phyloP scores from a whole-genome alignment of 1,140 invertebrate species.

The Panagrolaimus sp. region DNA sequence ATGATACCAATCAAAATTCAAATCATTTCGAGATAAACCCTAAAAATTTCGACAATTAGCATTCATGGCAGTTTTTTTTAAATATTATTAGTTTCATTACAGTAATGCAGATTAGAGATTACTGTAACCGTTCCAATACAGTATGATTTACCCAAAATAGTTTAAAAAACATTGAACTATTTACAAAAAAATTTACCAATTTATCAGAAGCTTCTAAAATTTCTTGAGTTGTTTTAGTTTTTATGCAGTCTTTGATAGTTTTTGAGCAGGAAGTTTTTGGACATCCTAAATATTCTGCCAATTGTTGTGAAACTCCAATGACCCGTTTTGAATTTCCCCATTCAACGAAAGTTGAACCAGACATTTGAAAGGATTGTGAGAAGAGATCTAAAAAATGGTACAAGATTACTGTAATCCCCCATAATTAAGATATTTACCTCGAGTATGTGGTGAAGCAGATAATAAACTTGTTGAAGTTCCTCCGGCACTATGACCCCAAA shows the following conservation, averaged over 20 bases:
- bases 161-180: background rate
- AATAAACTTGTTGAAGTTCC: constrained; percentile 58
- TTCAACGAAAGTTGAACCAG: constrained; percentile 39
- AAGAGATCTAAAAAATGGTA: constrained; percentile 40
- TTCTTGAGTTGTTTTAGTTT: constrained; percentile 30
- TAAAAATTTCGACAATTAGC: background rate
- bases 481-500: constrained; percentile 71
- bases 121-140: constrained; percentile 33
- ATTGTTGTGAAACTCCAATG: constrained; percentile 29
- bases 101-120: constrained; percentile 34
- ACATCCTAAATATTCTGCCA: constrained; percentile 30
- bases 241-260: constrained; percentile 31
- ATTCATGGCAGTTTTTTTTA: too few relatives aligned
- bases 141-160: background rate
- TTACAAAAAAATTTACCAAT: constrained; percentile 22
- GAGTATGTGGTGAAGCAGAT: constrained; percentile 33
- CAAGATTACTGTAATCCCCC: background rate
- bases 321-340: constrained; percentile 44
- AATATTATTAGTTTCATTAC: constrained; percentile 24
- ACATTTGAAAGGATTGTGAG: constrained; percentile 48
- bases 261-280: constrained; percentile 23
- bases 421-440: constrained; percentile 19
- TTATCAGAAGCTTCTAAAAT: constrained; percentile 24
- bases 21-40: constrained; percentile 39
- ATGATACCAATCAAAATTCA: constrained; percentile 22